Conservation (phyloP, 2,888 invertebrate species). For the Cotesia congregata region DNA sequence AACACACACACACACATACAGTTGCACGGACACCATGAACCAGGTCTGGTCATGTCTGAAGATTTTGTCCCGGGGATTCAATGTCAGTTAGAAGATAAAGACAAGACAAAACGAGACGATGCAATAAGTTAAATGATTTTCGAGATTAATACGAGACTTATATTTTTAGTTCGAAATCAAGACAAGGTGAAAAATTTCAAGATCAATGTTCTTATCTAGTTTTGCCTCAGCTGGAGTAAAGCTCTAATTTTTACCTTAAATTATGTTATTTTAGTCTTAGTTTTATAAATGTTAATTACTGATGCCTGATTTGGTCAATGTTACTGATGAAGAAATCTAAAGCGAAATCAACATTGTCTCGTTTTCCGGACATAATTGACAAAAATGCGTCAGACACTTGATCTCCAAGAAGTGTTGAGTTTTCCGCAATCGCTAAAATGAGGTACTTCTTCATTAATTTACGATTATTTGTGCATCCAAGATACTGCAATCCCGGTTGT, state of each 20-base stretch:
- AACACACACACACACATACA: no score
- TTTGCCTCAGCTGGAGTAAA: no score
- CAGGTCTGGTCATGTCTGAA: no score
- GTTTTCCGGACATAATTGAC: conserved; percentile 19
- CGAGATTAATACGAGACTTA: no score
- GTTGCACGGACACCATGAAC: no score
- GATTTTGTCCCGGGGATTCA: no score
- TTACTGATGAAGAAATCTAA: conserved; percentile 34
- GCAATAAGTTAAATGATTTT: no score
- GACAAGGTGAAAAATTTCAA: background rate
- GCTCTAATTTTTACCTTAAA: background rate
- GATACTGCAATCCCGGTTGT: conserved; percentile 17
- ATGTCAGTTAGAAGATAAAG: no score
- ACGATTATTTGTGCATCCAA: conserved; percentile 38
- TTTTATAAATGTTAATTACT: conserved; percentile 22
- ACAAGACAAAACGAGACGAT: no score
- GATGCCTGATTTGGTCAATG: conserved; percentile 29
- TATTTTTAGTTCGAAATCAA: no score
- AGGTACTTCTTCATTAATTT: conserved; percentile 33
- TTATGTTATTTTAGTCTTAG: background rate
- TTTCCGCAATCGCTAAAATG: conserved; percentile 24
- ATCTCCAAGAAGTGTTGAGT: conserved; percentile 20
- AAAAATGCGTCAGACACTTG: conserved; percentile 10
- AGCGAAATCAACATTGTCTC: conserved; percentile 31
- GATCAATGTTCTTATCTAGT: background rate